Percentiles rank a stretch among this genome's conserved stretches.
These are phyloP conservation scores for Daktulosphaira vitifoliae DNA, from an alignment of 1,140 invertebrate genomes.

Conservation along the genomic window DNA sequence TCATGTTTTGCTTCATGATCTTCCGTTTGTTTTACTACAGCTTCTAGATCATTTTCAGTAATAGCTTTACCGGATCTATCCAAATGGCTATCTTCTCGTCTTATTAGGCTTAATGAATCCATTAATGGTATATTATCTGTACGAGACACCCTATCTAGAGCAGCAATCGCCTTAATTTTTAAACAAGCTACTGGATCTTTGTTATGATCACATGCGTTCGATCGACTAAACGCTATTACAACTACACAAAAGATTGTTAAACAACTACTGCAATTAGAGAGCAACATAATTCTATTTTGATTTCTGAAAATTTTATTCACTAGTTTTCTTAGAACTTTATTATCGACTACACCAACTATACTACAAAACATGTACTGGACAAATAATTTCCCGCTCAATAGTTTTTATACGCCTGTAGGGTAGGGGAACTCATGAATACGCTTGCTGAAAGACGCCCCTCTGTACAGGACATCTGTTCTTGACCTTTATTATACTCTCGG, in stretches of 20 bases:
- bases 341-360: background rate
- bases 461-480: background rate
- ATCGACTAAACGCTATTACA: constrained; percentile 44
- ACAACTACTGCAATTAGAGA: background rate
- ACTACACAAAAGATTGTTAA: background rate
- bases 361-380: background rate
- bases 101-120: constrained; percentile 53
- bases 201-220: constrained; percentile 50
- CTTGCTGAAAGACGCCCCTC: background rate
- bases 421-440: background rate
- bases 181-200: constrained; percentile 54
- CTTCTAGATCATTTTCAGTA: constrained; percentile 57
- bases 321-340: background rate
- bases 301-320: background rate
- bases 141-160: constrained; percentile 51
- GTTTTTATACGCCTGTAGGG: background rate
- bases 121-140: constrained; percentile 35
- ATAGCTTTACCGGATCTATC: constrained; percentile 38
- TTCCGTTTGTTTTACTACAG: constrained; percentile 51
- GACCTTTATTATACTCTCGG: background rate
- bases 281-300: background rate
- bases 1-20: constrained; percentile 52
- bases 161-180: constrained; percentile 62
- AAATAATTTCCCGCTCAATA: background rate
- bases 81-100: constrained; percentile 39